Percentiles rank a stretch among this genome's conserved stretches.
phyloP scores from a whole-genome alignment of 2,797 vertebrate species.

The Mus caroli region DNA sequence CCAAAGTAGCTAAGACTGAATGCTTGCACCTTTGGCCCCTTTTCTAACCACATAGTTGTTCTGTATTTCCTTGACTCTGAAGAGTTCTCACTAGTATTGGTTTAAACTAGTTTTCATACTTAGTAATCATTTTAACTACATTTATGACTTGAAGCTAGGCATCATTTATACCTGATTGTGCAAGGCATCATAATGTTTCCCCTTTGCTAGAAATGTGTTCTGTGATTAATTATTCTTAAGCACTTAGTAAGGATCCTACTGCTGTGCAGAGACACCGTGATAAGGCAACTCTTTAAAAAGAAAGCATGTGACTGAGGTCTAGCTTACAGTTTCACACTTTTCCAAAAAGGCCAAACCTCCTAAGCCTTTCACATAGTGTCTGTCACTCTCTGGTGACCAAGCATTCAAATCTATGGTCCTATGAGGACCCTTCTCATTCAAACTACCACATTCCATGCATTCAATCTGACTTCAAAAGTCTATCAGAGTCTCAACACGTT shows the following conservation, averaged over 20 bases:
- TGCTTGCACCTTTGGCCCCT: not conserved
- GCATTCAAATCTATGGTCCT: not conserved
- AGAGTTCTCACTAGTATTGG: constrained; percentile 2
- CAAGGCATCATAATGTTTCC: constrained; percentile 24
- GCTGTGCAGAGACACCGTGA: not conserved
- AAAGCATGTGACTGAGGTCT: not conserved
- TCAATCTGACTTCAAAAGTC: not conserved
- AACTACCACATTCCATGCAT: not conserved
- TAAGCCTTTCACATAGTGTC: not conserved
- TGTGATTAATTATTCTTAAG: constrained; percentile 15
- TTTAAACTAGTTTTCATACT: constrained; percentile 30
- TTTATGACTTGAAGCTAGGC: constrained; percentile 2
- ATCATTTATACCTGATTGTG: constrained; percentile 27
- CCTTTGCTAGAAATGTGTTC: constrained; percentile 8
- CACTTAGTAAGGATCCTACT: not conserved
- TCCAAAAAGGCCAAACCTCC: not conserved
- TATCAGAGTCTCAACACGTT: not conserved
- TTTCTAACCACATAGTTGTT: not conserved
- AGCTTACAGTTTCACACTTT: not conserved
- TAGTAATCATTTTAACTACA: constrained; percentile 36
- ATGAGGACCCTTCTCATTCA: not conserved
- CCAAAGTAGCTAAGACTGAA: not conserved
- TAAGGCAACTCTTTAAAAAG: not conserved
- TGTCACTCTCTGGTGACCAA: not conserved
- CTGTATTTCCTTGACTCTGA: not conserved